A percentile compares a stretch with the other conserved stretches of the same genome.
Conservation (phyloP, 92 coral and sea anemone species). For the Blastomussa wellsi region DNA sequence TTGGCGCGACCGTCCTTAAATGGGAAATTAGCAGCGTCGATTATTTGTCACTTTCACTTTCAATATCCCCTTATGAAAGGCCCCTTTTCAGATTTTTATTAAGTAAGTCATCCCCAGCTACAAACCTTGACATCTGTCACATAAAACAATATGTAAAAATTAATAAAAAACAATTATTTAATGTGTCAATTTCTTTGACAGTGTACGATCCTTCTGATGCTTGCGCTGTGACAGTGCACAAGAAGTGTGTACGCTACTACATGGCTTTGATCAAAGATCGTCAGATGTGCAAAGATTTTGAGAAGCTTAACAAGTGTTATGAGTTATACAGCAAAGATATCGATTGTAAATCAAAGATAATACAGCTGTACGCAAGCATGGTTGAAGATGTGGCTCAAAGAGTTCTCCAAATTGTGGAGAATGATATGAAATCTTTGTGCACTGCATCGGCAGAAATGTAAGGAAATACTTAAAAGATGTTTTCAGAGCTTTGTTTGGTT, state of each 20-base stretch:
- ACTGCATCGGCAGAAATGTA: neutral
- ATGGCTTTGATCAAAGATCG: constrained; percentile 7
- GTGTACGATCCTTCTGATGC: constrained; percentile 1
- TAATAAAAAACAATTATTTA: neutral
- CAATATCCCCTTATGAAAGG: too few species aligned
- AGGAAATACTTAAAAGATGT: neutral
- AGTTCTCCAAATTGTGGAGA: neutral
- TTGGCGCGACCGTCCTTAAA: too few species aligned
- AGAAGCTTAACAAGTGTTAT: constrained; percentile 13
- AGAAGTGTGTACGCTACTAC: constrained; percentile 18
- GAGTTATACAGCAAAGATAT: neutral
- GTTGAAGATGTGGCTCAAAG: constrained; percentile 10
- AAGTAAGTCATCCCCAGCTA: too few species aligned
- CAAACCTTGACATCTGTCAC: too few species aligned
- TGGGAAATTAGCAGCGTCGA: too few species aligned
- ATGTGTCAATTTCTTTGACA: neutral
- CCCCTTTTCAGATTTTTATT: too few species aligned
- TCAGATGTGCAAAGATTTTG: constrained; percentile 4
- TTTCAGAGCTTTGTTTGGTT: too few species aligned
- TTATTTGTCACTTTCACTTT: too few species aligned
- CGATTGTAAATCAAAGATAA: constrained; percentile 11
- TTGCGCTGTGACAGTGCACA: constrained; percentile 18
- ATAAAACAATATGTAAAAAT: too few species aligned
- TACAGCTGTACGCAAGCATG: constrained; percentile 8
- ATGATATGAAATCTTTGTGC: neutral